Evolutionary conservation across 2,888 invertebrate genomes (phyloP), one percentile per base, ranked within the genome.

Genomic region (Coleophora flavipennella): DNA sequence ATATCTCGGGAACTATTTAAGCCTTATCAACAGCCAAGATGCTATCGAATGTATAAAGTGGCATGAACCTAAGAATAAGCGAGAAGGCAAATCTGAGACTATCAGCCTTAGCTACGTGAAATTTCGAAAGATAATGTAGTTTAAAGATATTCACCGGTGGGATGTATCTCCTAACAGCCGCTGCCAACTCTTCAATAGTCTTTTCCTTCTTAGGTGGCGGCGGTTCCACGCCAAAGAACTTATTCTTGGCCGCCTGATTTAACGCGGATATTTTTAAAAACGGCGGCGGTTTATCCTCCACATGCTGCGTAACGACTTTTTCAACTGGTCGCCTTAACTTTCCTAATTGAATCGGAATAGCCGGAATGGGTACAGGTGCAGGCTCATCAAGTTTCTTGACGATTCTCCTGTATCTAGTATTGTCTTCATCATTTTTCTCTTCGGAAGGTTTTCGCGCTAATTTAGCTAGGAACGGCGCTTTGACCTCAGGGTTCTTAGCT

Each of bases 161-260:
- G 60, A 83, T 79, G 59, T 75, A 84, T 52, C 74, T 83, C 55
- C 80, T 69, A 7, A 84, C 81, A 33, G 80, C 77, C 14, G 83
- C 83, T 0, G 78, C 59, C 36, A 81, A 46, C 45, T 83, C 83
- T 33, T 84, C 83, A 7, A 81, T 62, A 36, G 55, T 80, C 48
- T 69, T 78, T 49, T 76, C 80, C 40, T 72, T 76, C 59, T 74
- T 78, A 25, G 50, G 44, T 6, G 25, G 35, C 25, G 49, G 50
- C 1, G 59, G 42, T 7, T 79, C 80, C 10, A 81, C 41, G 0
- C 83, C 84, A 39, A 83, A 83, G 69, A 83, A 83, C 56, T 72
- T 83, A 38, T 78, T 77, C 59, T 83, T 83, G 4, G 81, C 83
- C 1, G 63, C 75, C 42, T 74, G 75, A 43, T 79, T 83, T 36